Conservation (phyloP, 37 sponge, comb jelly and placozoan genomes). For the Aphrocallistes beatrix region DNA sequence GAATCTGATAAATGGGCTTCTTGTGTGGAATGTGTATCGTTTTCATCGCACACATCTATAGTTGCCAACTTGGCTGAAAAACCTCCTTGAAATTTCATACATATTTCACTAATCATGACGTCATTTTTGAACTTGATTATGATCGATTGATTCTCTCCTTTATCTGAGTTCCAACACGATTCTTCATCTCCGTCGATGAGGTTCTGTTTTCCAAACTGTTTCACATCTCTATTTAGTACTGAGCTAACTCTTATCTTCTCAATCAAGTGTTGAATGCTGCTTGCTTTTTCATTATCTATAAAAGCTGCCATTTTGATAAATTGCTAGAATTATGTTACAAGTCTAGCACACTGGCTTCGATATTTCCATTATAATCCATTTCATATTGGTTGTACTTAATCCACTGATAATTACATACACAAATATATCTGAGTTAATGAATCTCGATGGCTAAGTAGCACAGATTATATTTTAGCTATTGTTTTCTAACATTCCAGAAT, state of each 20-base stretch:
- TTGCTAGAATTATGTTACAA: too few species aligned
- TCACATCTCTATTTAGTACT: constrained; percentile 61
- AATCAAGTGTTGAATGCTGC: background rate
- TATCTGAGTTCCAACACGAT: constrained; percentile 95
- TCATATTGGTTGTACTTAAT: background rate
- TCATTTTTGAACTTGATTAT: constrained; percentile 34
- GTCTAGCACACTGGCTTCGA: too few species aligned
- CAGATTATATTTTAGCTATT: too few species aligned
- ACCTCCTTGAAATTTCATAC: constrained; percentile 74
- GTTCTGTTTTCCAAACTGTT: constrained; percentile 76
- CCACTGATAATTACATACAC: too few species aligned
- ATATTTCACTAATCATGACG: constrained; percentile 31
- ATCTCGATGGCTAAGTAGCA: too few species aligned
- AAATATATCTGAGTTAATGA: too few species aligned
- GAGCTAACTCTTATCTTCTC: constrained; percentile 69
- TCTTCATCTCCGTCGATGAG: constrained; percentile 90
- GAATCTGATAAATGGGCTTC: constrained; percentile 45
- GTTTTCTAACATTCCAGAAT: too few species aligned
- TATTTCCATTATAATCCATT: background rate
- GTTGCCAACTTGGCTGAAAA: constrained; percentile 44
- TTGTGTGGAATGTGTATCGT: constrained; percentile 31
- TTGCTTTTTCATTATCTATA: background rate
- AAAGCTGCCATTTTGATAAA: background rate
- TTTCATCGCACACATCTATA: background rate
- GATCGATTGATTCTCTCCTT: constrained; percentile 59